Evolutionary conservation across 2,888 invertebrate genomes (phyloP).

Genomic region (Acronicta alni): DNA sequence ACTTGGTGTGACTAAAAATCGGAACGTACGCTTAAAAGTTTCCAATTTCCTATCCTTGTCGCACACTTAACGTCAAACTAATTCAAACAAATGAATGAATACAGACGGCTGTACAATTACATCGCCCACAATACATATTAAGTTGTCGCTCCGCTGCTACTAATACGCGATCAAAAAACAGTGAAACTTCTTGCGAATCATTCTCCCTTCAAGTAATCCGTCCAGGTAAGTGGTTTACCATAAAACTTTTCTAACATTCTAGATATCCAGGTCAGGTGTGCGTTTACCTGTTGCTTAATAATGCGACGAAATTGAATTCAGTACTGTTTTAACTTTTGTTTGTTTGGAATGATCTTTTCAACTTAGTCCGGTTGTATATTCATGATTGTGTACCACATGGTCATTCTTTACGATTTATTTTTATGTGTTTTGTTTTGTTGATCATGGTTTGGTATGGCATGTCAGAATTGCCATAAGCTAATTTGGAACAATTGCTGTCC

Average conservation of each 20-base stretch:
- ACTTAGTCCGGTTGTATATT: constrained; percentile 41
- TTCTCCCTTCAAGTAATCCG: constrained; percentile 24
- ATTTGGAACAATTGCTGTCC: constrained; percentile 25
- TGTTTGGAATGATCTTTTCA: constrained; percentile 32
- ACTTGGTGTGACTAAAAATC: constrained; percentile 25
- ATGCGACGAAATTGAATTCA: constrained; percentile 43
- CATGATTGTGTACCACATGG: constrained; percentile 49
- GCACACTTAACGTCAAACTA: constrained; percentile 58
- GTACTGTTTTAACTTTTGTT: constrained; percentile 30
- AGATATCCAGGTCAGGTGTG: constrained; percentile 29
- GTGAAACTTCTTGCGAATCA: constrained; percentile 28
- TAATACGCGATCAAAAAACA: constrained; percentile 34
- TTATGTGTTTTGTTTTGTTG: constrained; percentile 5
- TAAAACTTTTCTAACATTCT: constrained; percentile 1
- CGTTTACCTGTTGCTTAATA: constrained; percentile 33
- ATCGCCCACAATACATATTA: constrained; percentile 42
- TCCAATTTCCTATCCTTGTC: constrained; percentile 45
- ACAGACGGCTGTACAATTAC: constrained; percentile 37
- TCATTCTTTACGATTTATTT: constrained; percentile 36
- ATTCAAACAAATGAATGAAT: constrained; percentile 60
- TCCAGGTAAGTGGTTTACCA: constrained; percentile 43
- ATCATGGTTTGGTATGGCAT: constrained; percentile 19
- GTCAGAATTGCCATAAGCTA: constrained; percentile 13
- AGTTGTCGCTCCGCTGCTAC: constrained; percentile 64
- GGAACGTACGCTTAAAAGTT: constrained; percentile 29